phyloP scores from a whole-genome alignment of 2,797 vertebrate species.

The Anguilla obscura region DNA sequence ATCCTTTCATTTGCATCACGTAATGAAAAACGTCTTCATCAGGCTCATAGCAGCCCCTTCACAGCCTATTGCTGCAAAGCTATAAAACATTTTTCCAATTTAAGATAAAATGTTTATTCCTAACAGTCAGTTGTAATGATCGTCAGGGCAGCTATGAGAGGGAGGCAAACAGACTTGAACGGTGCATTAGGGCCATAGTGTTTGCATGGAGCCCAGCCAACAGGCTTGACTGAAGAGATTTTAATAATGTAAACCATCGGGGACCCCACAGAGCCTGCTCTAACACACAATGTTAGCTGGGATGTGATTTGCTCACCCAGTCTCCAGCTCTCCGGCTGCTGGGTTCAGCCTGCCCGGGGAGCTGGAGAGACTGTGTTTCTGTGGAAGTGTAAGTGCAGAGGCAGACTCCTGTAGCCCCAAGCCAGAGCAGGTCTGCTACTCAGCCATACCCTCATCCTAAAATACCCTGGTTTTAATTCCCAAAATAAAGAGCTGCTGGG shows the following conservation, averaged over 20 bases:
- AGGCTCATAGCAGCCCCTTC: background rate
- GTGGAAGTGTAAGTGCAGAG: too few relatives aligned
- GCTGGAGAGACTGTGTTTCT: too few relatives aligned
- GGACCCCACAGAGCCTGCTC: background rate
- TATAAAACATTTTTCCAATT: background rate
- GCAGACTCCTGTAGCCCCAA: too few relatives aligned
- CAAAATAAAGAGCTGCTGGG: background rate
- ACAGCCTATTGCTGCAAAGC: background rate
- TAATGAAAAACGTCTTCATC: background rate
- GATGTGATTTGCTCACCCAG: too few relatives aligned
- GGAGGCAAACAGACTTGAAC: background rate
- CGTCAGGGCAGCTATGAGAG: background rate
- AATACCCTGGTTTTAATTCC: background rate
- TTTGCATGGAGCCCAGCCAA: background rate
- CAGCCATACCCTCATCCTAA: background rate
- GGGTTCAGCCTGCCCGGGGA: too few relatives aligned
- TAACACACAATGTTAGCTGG: background rate
- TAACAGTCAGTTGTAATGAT: background rate
- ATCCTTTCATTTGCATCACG: background rate
- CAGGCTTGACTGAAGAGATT: background rate
- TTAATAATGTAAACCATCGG: background rate
- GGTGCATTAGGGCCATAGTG: background rate
- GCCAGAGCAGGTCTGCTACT: background rate
- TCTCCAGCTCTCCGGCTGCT: too few relatives aligned
- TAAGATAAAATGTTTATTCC: conserved; percentile 6